Evolutionary conservation across 2,113 vertebrate species (phyloP).

Genomic region (Struthio camelus): DNA sequence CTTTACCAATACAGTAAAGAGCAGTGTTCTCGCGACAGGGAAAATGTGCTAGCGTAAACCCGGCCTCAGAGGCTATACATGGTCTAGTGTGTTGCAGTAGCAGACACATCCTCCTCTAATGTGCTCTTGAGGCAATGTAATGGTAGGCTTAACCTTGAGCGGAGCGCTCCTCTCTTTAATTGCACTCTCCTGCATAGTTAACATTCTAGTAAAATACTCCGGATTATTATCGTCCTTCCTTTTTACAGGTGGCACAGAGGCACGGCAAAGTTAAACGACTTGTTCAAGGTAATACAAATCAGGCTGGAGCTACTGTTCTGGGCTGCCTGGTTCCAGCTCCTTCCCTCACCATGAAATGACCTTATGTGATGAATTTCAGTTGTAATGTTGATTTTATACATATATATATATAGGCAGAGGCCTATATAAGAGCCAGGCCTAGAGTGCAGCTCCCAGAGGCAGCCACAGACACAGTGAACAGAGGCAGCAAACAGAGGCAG

Average conservation of each 20-base stretch:
- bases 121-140: not conserved
- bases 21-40: not conserved
- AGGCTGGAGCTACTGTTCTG: not conserved
- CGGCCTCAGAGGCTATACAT: not conserved
- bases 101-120: rapidly evolving
- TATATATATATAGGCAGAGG: no score
- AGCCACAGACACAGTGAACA: no score
- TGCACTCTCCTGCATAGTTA: not conserved
- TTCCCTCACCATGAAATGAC: no score
- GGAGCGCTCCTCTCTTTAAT: not conserved
- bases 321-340: not conserved
- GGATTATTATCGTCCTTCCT: not conserved
- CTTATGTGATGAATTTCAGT: not conserved
- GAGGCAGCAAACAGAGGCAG: no score
- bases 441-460: no score
- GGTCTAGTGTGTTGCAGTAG: no score
- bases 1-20: not conserved
- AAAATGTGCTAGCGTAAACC: not conserved
- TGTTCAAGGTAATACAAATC: not conserved
- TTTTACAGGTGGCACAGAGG: not conserved
- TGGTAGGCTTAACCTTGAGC: not conserved
- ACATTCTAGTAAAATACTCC: not conserved
- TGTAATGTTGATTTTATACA: rapidly evolving
- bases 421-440: no score
- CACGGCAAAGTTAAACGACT: not conserved